A percentile compares a stretch with the other conserved stretches of the same genome.
Evolutionary conservation across 2,113 vertebrate species (phyloP).

Genomic region (Pedionomus torquatus): DNA sequence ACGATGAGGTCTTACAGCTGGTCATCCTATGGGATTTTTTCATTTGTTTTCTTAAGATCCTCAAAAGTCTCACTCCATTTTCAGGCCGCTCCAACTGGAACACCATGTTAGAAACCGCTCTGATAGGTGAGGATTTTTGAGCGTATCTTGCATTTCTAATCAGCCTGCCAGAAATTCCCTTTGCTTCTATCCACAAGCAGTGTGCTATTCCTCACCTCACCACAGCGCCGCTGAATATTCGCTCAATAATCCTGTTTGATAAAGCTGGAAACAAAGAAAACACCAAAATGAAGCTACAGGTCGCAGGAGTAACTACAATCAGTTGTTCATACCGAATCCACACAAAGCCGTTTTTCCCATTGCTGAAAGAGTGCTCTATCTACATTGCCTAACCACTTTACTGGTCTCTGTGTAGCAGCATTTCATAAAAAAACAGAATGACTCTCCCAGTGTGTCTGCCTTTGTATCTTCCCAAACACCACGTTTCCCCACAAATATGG

Average conservation of each 20-base stretch:
- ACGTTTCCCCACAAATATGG: background rate
- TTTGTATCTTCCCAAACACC: background rate
- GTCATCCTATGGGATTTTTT: background rate
- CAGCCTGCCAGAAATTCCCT: background rate
- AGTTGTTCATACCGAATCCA: background rate
- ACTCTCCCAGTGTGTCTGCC: background rate
- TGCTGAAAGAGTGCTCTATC: background rate
- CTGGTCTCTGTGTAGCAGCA: background rate
- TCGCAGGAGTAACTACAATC: conserved; percentile 34
- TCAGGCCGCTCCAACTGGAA: background rate
- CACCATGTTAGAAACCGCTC: background rate
- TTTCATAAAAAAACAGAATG: background rate
- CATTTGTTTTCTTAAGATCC: background rate
- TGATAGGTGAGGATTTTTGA: background rate
- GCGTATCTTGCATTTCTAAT: background rate
- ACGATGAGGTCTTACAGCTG: background rate
- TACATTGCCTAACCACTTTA: background rate
- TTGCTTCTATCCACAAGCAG: background rate
- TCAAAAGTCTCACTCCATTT: background rate
- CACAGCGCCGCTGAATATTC: conserved; percentile 96
- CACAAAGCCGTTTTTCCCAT: background rate
- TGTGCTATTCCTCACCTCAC: conserved; percentile 84
- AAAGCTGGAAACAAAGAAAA: conserved; percentile 83
- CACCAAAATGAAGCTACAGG: conserved; percentile 51
- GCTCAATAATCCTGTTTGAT: conserved; percentile 93